Conservation (phyloP, 2,113 vertebrate genomes). For the Oreotrochilus melanogaster region DNA sequence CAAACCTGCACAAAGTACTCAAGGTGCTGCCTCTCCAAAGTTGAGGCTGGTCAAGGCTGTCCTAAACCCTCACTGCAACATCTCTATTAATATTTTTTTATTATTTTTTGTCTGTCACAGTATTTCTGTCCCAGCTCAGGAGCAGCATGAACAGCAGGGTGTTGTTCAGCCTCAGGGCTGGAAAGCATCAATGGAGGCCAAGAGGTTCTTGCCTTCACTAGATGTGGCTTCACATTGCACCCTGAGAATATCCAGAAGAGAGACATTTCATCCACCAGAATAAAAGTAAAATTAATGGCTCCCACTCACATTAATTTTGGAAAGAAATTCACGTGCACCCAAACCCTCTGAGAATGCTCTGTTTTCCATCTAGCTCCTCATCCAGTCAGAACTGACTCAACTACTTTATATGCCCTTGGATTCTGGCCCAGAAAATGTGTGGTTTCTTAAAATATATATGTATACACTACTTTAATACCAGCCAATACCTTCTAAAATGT, state of each 20-base stretch:
- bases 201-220: not conserved
- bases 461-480: conserved; percentile 42
- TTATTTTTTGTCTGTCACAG: not conserved
- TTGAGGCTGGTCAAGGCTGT: not conserved
- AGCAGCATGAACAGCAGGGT: not conserved
- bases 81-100: too few relatives aligned
- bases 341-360: conserved; percentile 36
- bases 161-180: not conserved
- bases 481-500: conserved; percentile 43
- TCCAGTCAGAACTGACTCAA: conserved; percentile 30
- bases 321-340: not conserved
- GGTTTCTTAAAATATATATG: conserved; percentile 58
- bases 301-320: conserved; percentile 2
- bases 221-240: accelerated
- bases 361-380: conserved; percentile 43
- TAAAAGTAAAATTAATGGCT: conserved; percentile 29
- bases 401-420: conserved; percentile 53
- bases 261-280: not conserved
- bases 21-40: too few relatives aligned
- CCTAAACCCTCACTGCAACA: not conserved
- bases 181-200: accelerated
- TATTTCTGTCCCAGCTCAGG: not conserved
- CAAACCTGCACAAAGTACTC: too few relatives aligned
- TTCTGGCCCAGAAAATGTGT: conserved; percentile 62
- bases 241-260: not conserved